Conservation (phyloP, 1,140 invertebrate genomes). For the Orchestia grillus region DNA sequence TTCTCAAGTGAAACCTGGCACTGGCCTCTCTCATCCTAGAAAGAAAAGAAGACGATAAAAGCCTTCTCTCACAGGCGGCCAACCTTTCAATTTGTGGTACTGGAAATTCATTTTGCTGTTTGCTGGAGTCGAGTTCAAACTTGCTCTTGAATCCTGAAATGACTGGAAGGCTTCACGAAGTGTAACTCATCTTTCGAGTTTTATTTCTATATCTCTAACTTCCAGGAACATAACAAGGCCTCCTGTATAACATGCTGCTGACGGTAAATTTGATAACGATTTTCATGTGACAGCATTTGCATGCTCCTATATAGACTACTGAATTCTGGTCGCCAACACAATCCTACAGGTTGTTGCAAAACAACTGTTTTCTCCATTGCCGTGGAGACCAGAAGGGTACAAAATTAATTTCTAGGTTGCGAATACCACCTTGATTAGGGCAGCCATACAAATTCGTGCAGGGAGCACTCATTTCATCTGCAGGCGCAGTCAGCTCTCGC, state of each 20-base stretch:
- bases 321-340: neutral
- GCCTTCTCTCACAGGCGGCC: too few relatives aligned
- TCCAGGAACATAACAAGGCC: neutral
- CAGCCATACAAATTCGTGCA: neutral
- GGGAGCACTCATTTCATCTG: neutral
- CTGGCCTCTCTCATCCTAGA: neutral
- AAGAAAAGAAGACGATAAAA: neutral
- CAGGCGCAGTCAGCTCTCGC: neutral
- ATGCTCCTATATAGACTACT: neutral
- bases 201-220: neutral
- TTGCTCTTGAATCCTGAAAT: neutral
- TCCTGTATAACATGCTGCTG: neutral
- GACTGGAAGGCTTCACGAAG: neutral
- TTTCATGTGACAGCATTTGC: neutral
- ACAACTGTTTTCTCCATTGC: neutral
- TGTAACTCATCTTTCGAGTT: neutral
- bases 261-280: neutral
- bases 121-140: too few relatives aligned
- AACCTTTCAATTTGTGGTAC: too few relatives aligned
- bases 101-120: too few relatives aligned
- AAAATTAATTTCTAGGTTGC: neutral
- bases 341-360: neutral
- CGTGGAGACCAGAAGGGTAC: too few relatives aligned
- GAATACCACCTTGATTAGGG: neutral
- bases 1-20: too few relatives aligned